Evolutionary conservation across 1,140 invertebrate genomes (phyloP).

Genomic region (Aplysia californica): DNA sequence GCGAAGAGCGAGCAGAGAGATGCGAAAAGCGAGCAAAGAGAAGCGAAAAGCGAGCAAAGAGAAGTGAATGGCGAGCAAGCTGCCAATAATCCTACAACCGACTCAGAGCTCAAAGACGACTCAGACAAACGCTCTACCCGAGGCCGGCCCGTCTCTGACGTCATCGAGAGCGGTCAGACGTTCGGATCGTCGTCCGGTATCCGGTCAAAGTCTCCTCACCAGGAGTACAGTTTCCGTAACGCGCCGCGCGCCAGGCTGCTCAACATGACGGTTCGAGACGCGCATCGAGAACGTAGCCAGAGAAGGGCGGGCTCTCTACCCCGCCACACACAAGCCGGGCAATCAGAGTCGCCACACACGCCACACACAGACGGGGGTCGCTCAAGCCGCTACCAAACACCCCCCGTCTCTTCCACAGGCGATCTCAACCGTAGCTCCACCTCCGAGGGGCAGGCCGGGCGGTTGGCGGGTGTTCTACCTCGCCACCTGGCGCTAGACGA

Average conservation of each 20-base stretch:
- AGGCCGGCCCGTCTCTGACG: not conserved
- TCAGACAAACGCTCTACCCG: not conserved
- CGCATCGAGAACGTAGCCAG: constrained; percentile 22
- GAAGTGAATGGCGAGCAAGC: too few species aligned
- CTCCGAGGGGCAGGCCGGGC: not conserved
- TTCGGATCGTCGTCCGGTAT: not conserved
- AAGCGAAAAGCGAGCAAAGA: too few species aligned
- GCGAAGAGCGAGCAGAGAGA: not conserved
- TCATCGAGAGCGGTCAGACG: too few species aligned
- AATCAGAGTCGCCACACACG: not conserved
- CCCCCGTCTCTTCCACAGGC: not conserved
- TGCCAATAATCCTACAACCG: not conserved
- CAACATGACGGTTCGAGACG: constrained; percentile 39
- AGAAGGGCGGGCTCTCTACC: not conserved
- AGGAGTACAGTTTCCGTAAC: constrained; percentile 20
- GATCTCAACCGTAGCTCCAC: not conserved
- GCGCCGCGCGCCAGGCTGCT: constrained; percentile 33
- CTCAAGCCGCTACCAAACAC: not conserved
- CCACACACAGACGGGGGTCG: not conserved
- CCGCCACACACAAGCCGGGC: not conserved
- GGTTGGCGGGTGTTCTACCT: not conserved
- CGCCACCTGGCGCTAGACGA: not conserved
- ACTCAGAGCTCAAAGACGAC: too few species aligned
- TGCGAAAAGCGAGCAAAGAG: not conserved
- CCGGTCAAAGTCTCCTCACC: constrained; percentile 8